Evolutionary conservation across 2,113 vertebrate species (phyloP), one percentile per base, ranked within the genome.

Genomic region (Progne subis): DNA sequence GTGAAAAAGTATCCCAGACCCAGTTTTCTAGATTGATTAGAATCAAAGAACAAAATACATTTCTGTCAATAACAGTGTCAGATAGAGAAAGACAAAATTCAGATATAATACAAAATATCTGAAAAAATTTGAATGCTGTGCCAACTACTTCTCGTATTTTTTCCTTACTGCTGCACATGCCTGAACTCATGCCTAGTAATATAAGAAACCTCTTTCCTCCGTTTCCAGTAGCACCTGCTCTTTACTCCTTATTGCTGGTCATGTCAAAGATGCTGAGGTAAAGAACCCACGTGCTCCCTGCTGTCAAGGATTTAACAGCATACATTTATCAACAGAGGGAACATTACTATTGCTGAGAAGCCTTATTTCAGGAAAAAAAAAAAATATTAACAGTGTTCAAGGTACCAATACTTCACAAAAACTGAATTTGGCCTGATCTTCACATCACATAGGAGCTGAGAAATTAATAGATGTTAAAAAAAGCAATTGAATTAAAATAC

Each of bases 371-470:
- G 29, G 37, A 37, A 43, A 47, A 39, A 78, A 61, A 65, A 64
- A 28, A 15, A n/a, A n/a, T n/a, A 3, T 37, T 11, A 37, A 18
- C 11, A 24, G 34, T 5, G 0, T 32, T 18, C 23, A 56, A 53
- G 2, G 11, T 52, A 59, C 4, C 14, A 56, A 52, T 12, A n/a
- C 9, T 44, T 56, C 28, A 34, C 11, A 72, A 63, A 82, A 79
- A 17, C 2, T 10, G 11, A 20, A 29, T 53, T 52, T 52, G 7
- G 5, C 72, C 34, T 7, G 11, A n/a, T 55, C 28, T 55, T 53
- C 67, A 47, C 0, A 1, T 53, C 16, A 61, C 3, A 39, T 0
- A 31, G 6, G 20, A 78, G 25, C 5, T 70, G 18, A 81, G 32
- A 64, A 87, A 82, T 69, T 4, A 79, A 72, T 1, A 90, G 13